Evolutionary conservation across 2,888 invertebrate genomes (phyloP), one percentile per base, ranked within the genome.

Genomic region (Drosophila affinis): DNA sequence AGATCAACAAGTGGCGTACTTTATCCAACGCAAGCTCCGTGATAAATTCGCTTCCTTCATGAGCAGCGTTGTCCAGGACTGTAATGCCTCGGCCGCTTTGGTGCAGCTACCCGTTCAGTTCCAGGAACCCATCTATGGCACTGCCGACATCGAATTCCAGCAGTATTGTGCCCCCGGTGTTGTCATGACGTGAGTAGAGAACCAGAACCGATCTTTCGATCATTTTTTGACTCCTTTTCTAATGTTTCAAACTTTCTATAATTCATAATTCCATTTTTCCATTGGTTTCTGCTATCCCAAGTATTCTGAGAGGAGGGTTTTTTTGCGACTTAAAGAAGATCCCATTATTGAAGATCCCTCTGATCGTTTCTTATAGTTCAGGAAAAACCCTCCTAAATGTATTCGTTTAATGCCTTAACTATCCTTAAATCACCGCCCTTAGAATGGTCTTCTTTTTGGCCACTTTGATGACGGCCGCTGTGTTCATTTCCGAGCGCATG

Each of bases 401-500:
- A 27, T 21, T 54, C 12, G 32, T 29, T 90, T 92, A 29, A 39
- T 39, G 39, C 2, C 6, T 39, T n/a, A 39, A 39, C n/a, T 7
- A 39, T 39, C 39, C 39, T n/a, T 39, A 39, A 39, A 39, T 39
- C n/a, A 14, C 14, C 12, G 2, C 5, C n/a, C 39, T n/a, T 92
- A 97, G 97, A 29, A 95, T 97, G 85, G 94, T 96, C 45, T 98
- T 96, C 93, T 97, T 98, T 93, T 93, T 98, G 92, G 95, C 97
- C 0, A 95, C 97, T 0, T 94, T 97, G 47, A 94, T 97, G 89
- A 97, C 97, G 0, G 96, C 97, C 0, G 94, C 96, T 2, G 94
- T 96, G 24, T 95, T 97, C 89, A 96, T 97, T 73, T 93, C 95
- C 0, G 97, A 97, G 90, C 94, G 96, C 44, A 93, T 95, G 81